Percentiles rank a stretch among this genome's conserved stretches.
Conservation (phyloP, 2,888 invertebrate species). For the Nasonia oneida region DNA sequence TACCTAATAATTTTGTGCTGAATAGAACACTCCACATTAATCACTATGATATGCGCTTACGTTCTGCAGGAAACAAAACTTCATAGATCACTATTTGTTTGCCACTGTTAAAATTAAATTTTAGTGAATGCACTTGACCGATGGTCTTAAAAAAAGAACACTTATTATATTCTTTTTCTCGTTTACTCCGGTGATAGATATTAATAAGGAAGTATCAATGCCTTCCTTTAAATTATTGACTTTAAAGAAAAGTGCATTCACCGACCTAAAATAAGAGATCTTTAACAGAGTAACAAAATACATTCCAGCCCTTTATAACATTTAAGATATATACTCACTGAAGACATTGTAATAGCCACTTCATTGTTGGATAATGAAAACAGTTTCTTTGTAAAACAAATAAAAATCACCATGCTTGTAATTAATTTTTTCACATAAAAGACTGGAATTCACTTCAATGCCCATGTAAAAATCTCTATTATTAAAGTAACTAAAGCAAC, state of each 20-base stretch:
- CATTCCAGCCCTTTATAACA: conserved; percentile 35
- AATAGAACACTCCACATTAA: conserved; percentile 51
- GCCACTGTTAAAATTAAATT: conserved; percentile 11
- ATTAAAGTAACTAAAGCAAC: conserved; percentile 15
- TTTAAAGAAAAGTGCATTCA: conserved; percentile 48
- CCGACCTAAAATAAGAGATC: conserved; percentile 32
- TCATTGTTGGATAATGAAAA: neutral
- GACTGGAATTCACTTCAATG: conserved; percentile 25
- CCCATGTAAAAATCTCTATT: conserved; percentile 15
- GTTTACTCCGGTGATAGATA: neutral
- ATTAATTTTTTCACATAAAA: neutral
- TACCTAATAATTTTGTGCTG: conserved; percentile 58
- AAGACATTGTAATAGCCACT: neutral
- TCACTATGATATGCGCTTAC: conserved; percentile 56
- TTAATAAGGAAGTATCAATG: conserved; percentile 14
- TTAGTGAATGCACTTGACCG: conserved; percentile 41
- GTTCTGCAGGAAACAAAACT: conserved; percentile 48
- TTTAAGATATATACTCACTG: neutral
- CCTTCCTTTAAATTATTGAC: conserved; percentile 7
- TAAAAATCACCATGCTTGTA: neutral
- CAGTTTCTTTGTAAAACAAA: neutral
- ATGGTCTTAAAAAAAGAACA: conserved; percentile 13
- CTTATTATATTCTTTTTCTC: neutral
- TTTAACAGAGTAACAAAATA: conserved; percentile 30
- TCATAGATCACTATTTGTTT: conserved; percentile 43